phyloP scores from a whole-genome alignment of 92 coral and sea anemone species.

The Phymanthus crucifer region DNA sequence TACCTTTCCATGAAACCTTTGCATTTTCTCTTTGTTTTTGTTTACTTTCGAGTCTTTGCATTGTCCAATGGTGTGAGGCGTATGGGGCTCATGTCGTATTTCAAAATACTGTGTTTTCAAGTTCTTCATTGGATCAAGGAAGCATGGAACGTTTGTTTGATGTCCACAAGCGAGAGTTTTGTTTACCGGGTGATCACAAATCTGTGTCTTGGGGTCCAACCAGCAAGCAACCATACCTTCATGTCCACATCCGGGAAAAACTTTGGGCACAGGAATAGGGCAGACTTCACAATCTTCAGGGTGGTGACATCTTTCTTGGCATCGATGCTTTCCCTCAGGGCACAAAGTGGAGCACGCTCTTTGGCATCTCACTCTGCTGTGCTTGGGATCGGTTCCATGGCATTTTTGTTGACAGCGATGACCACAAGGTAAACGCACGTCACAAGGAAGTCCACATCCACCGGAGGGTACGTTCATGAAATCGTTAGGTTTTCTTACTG shows the following conservation, averaged over 20 bases:
- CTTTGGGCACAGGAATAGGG: conserved; percentile 6
- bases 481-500: conserved; percentile 45
- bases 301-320: conserved; percentile 36
- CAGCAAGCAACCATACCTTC: conserved; percentile 31
- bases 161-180: conserved; percentile 35
- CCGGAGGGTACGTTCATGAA: conserved; percentile 52
- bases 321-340: conserved; percentile 25
- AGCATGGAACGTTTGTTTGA: conserved; percentile 1
- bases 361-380: conserved; percentile 22
- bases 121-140: neutral
- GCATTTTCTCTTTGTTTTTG: neutral
- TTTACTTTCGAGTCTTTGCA: neutral
- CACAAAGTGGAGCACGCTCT: conserved; percentile 42
- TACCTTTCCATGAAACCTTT: neutral
- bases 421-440: conserved; percentile 53
- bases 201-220: conserved; percentile 5
- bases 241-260: conserved; percentile 46
- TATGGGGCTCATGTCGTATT: neutral
- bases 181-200: conserved; percentile 17
- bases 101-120: neutral
- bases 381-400: conserved; percentile 46
- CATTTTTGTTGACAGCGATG: conserved; percentile 62
- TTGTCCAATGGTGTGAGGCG: neutral
- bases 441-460: conserved; percentile 51
- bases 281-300: conserved; percentile 33